phyloP scores from a whole-genome alignment of 2,888 invertebrate species.

The Protonemura montana region DNA sequence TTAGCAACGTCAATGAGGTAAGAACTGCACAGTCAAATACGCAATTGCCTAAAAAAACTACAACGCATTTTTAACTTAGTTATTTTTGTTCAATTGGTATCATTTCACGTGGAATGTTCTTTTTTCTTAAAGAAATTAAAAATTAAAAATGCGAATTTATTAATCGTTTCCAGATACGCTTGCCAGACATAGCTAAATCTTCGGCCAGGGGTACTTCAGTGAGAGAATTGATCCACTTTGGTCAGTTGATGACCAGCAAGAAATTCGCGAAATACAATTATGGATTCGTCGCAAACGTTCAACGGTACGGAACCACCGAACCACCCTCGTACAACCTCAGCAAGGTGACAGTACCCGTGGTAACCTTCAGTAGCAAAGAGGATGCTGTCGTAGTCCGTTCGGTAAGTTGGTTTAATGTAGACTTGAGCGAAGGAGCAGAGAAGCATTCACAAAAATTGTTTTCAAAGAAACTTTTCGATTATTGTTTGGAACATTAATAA shows the following conservation, averaged over 20 bases:
- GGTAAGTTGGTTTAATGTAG: not conserved
- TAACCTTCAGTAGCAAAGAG: constrained; percentile 49
- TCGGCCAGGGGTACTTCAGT: constrained; percentile 48
- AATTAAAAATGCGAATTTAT: too few species aligned
- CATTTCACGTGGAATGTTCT: too few species aligned
- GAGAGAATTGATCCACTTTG: constrained; percentile 45
- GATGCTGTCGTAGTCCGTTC: not conserved
- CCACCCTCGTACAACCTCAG: constrained; percentile 52
- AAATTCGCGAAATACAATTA: constrained; percentile 57
- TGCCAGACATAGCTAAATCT: not conserved
- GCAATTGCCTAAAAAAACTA: too few species aligned
- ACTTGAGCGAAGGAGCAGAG: too few species aligned
- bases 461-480: too few species aligned
- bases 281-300: constrained; percentile 48
- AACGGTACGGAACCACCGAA: constrained; percentile 44
- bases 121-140: too few species aligned
- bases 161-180: not conserved
- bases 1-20: constrained; percentile 55
- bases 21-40: constrained; percentile 35
- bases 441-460: too few species aligned
- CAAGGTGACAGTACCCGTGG: constrained; percentile 53
- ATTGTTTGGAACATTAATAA: too few species aligned
- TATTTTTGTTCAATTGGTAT: too few species aligned
- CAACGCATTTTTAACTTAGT: too few species aligned
- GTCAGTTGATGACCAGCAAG: constrained; percentile 40